phyloP scores from a whole-genome alignment of 1,140 invertebrate genomes.

The Trinorchestia longiramus region DNA sequence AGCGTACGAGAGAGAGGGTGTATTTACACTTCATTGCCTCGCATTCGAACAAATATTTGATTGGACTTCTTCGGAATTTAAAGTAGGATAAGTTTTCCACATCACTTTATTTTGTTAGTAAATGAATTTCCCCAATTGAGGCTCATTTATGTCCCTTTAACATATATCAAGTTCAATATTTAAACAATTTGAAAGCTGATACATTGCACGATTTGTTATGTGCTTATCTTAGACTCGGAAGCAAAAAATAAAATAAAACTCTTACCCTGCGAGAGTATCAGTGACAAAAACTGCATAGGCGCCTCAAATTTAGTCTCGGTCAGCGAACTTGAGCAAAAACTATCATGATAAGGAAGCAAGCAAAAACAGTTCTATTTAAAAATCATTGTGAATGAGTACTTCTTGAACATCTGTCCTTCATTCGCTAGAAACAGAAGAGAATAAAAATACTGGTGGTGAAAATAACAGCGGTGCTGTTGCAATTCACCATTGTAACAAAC shows the following conservation, averaged over 20 bases:
- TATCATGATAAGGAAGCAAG: not conserved
- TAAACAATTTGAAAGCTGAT: not conserved
- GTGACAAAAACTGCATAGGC: not conserved
- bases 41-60: not conserved
- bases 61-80: not conserved
- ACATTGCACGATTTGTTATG: not conserved
- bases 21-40: not conserved
- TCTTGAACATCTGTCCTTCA: not conserved
- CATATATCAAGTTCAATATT: not conserved
- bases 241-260: not conserved
- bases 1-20: not conserved
- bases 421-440: not conserved
- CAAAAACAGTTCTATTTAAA: not conserved
- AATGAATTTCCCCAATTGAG: not conserved
- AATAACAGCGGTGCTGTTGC: not conserved
- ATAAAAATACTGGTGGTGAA: not conserved
- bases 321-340: not conserved
- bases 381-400: not conserved
- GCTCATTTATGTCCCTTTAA: not conserved
- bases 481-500: not conserved
- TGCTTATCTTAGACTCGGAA: not conserved
- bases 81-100: too few species aligned
- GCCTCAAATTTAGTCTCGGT: not conserved
- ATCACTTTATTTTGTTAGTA: too few species aligned
- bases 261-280: not conserved